Evolutionary conservation across 2,888 invertebrate species (phyloP), one percentile per base, ranked within the genome.

Genomic region (Sinopyrophorus schimmeli): DNA sequence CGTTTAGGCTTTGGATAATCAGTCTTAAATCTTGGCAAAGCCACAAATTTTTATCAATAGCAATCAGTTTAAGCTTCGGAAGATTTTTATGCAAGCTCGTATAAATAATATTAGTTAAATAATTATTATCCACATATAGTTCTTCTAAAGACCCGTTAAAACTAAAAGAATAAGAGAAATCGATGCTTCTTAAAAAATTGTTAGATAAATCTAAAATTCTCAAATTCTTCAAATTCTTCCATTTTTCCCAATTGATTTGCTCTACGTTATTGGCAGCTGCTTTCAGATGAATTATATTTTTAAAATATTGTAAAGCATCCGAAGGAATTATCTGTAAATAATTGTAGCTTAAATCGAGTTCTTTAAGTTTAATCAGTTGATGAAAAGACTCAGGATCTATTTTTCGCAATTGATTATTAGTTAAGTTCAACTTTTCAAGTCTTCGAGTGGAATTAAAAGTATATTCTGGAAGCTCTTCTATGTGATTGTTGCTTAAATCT

Each of bases 81-180:
- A 65, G 52, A 31, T 53, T 47, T 16, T 35, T 47, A 4, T 43
- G 47, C 1, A 66, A 28, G 6, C 44, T 52, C 1, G 34, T 10
- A 1, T 57, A 53, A 40, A 66, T 60, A 9, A 69, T 47, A 5
- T 44, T 11, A 0, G 46, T 58, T 23, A 68, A 38, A 34, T 43
- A 53, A 44, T 67, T 68, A 0, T 50, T 51, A 34, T 60, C 60
- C 15, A 68, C 46, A 53, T 67, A 63, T 15, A 68, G 41, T 2
- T 34, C 40, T 14, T 47, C 31, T 46, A 68, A 52, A 15, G 24
- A 37, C 10, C 37, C 34, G 3, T 5, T 10, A 27, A 66, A 64
- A 3, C 55, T 50, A 30, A 58, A 63, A 35, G 56, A 55, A 26
- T 53, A 48, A 14, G 23, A 47, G 2, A 55, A 21, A 32, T 62